Evolutionary conservation across 2,113 vertebrate species (phyloP), one percentile per base, ranked within the genome.

Genomic region (Sinocyclocheilus anophthalmus): DNA sequence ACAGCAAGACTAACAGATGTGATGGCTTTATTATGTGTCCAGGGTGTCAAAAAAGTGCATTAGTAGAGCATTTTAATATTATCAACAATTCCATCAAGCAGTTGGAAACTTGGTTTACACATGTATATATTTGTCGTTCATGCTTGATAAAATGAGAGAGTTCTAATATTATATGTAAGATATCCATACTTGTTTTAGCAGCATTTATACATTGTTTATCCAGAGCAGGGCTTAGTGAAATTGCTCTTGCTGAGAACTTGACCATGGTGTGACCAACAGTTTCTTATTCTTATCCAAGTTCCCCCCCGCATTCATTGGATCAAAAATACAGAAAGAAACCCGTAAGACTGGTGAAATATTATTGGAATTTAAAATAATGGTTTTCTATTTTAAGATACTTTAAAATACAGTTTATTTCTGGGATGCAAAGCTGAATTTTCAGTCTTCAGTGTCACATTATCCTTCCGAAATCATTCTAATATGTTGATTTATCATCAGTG

Each of bases 141-240:
- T 48, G 2, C 45, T 48, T 65, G 14, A 69, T 30, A 42, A 59
- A 59, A 78, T 22, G 2, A 37, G 76, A 78, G 5, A 13, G 16
- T 45, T 16, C 3, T 45, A 67, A 67, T 50, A 48, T 69, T 81
- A 69, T 22, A 30, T 48, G 18, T 50, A 26, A 20, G 24, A 48
- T 50, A 53, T 4, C 53, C 73, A 81, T n/a, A 81, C 24, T 13
- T 81, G 79, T 65, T 67, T 67, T 67, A 20, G 59, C 13, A 50
- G 42, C 39, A 67, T 81, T 81, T 81, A 63, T 65, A 63, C 63
- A 81, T 39, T 3, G 77, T 67, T 65, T 30, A 48, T 81, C 0
- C 3, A 18, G 18, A 67, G 63, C 39, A 50, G 4, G 26, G 76
- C 13, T 50, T 76, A 55, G n/a, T 30, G 12, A 33, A 55, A 26